Conservation (phyloP, 2,113 vertebrate species). For the Gymnobelideus leadbeateri region DNA sequence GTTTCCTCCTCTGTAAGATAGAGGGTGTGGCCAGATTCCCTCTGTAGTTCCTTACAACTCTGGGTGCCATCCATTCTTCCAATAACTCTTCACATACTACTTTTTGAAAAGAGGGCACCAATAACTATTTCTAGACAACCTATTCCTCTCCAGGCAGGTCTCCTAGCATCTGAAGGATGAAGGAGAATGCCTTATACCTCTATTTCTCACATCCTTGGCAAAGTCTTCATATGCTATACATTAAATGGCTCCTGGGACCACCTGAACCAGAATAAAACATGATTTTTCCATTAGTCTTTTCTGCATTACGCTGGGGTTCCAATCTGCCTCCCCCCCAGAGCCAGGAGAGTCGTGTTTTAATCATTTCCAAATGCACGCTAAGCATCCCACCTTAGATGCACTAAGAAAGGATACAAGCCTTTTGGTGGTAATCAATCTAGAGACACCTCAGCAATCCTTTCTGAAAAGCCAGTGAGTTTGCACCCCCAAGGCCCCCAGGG, state of each 20-base stretch:
- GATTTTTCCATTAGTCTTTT: conserved; percentile 26
- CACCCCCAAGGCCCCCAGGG: rapidly evolving
- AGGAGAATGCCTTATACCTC: not conserved
- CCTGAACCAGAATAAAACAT: conserved; percentile 45
- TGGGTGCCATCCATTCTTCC: rapidly evolving
- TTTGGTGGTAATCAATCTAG: not conserved
- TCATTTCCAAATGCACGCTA: conserved; percentile 57
- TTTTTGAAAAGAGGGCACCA: conserved; percentile 45
- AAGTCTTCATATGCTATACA: not conserved
- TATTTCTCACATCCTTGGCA: not conserved
- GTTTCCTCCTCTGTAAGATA: rapidly evolving
- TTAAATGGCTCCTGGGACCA: conserved; percentile 5
- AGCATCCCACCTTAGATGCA: conserved; percentile 2
- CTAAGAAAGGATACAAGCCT: rapidly evolving
- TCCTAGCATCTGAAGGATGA: not conserved
- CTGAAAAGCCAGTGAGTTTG: rapidly evolving
- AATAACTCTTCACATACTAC: not conserved
- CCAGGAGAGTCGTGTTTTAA: conserved; percentile 58
- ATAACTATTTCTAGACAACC: not conserved
- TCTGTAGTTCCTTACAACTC: rapidly evolving
- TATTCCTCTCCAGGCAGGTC: not conserved
- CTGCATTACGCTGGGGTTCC: not conserved
- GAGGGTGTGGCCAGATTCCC: rapidly evolving
- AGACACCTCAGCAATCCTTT: not conserved
- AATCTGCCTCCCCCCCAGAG: conserved; percentile 40